Conservation (phyloP, 2,888 invertebrate genomes). For the Lycophotia porphyrea region DNA sequence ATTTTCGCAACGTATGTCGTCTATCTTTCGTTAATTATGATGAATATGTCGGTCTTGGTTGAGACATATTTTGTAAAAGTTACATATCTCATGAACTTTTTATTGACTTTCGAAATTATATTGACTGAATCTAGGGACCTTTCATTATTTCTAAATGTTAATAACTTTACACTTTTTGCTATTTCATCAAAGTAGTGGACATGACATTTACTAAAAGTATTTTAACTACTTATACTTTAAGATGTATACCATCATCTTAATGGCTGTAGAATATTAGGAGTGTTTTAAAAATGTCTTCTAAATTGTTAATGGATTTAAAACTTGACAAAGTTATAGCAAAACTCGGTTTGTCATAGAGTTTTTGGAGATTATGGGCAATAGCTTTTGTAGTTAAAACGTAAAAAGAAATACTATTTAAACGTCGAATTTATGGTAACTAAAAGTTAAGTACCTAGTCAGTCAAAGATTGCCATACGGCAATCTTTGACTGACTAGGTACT, state of each 20-base stretch:
- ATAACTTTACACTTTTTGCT: conserved; percentile 14
- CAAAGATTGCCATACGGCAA: not conserved
- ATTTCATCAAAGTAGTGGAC: not conserved
- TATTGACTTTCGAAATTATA: conserved; percentile 30
- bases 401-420: not conserved
- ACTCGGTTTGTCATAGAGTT: not conserved
- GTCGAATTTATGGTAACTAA: conserved; percentile 26
- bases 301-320: not conserved
- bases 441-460: conserved; percentile 1
- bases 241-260: not conserved
- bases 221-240: conserved; percentile 1
- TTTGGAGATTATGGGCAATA: not conserved
- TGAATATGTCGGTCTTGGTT: conserved; percentile 1
- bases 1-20: not conserved
- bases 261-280: conserved; percentile 17
- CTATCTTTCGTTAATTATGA: conserved; percentile 2
- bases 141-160: conserved; percentile 28
- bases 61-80: conserved; percentile 9
- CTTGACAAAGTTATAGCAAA: not conserved
- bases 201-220: conserved; percentile 7
- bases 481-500: too few species aligned
- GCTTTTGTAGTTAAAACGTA: not conserved
- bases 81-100: conserved; percentile 26
- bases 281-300: conserved; percentile 10
- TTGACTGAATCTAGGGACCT: conserved; percentile 59